A percentile compares a stretch with the other conserved stretches of the same genome.
Conservation (phyloP, 2,797 vertebrate species). For the Jordanella pulchra region DNA sequence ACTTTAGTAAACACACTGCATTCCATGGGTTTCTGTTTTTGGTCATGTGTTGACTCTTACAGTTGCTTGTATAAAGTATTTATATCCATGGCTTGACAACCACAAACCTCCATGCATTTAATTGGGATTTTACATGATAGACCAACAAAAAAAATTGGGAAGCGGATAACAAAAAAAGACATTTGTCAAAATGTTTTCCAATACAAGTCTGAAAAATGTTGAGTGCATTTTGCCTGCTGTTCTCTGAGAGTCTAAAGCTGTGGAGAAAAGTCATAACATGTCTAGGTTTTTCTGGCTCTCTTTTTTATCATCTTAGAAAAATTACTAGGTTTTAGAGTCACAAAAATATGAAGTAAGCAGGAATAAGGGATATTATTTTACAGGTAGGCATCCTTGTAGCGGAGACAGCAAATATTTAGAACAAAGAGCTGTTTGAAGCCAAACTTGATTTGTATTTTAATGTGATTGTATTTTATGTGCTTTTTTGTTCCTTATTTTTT, state of each 20-base stretch:
- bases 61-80: neutral
- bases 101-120: neutral
- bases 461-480: too few species aligned
- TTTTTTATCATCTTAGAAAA: neutral
- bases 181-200: neutral
- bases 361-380: neutral
- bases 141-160: neutral
- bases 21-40: slow-evolving; percentile 44
- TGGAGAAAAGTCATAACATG: neutral
- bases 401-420: neutral
- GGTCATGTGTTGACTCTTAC: slow-evolving; percentile 16
- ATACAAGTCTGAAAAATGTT: neutral
- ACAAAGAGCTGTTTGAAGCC: neutral
- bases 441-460: too few species aligned
- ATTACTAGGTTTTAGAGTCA: neutral
- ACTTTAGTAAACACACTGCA: slow-evolving; percentile 61
- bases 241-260: neutral
- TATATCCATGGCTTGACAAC: neutral
- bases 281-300: too few species aligned
- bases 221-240: neutral
- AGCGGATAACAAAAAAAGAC: neutral
- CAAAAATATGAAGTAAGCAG: neutral
- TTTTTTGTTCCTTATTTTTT: too few species aligned
- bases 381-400: neutral
- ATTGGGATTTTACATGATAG: too few species aligned